Conservation (phyloP, 2,797 vertebrate species). For the Agapornis canus region DNA sequence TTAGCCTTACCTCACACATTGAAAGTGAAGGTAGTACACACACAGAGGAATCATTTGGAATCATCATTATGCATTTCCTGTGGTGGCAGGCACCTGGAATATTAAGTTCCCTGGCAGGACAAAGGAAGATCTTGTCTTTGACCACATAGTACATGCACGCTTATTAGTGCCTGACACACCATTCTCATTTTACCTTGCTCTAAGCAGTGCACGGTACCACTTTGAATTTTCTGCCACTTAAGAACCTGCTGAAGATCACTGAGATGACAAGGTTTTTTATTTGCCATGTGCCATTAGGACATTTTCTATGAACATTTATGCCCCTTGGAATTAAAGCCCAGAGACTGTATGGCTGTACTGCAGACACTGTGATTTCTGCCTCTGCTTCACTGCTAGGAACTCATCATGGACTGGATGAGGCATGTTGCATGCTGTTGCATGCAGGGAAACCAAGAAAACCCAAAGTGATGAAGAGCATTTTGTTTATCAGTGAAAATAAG, state of each 20-base stretch:
- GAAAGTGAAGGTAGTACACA: background rate
- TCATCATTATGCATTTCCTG: background rate
- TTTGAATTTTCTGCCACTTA: background rate
- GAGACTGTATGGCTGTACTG: background rate
- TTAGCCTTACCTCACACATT: background rate
- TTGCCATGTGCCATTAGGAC: background rate
- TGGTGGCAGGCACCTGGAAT: background rate
- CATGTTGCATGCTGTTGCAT: background rate
- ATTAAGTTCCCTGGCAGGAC: background rate
- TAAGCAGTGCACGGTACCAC: background rate
- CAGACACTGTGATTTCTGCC: background rate
- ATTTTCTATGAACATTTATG: background rate
- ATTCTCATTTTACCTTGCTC: background rate
- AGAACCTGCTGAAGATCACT: background rate
- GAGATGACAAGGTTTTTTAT: background rate
- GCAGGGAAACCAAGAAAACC: background rate
- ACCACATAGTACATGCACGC: rapidly evolving
- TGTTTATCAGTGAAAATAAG: background rate
- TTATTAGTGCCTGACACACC: background rate
- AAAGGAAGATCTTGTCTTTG: background rate
- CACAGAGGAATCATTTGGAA: background rate
- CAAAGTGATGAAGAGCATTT: background rate
- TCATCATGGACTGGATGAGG: rapidly evolving
- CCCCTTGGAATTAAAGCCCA: background rate
- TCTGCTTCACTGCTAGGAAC: background rate